Evolutionary conservation across 2,888 invertebrate species (phyloP), one percentile per base, ranked within the genome.

Genomic region (Gerris lacustris): DNA sequence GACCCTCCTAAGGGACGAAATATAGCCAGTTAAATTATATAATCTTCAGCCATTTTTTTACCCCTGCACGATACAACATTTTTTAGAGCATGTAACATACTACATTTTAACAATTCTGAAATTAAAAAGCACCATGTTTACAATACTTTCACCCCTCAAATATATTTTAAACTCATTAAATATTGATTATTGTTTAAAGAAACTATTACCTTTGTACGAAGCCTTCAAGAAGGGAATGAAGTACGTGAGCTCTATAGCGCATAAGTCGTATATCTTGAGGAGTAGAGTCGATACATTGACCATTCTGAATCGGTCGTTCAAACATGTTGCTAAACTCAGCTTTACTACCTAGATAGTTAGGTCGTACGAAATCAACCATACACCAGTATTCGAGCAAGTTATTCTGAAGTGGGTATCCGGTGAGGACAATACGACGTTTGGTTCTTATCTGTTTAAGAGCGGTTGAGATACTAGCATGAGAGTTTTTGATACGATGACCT

Each of bases 271-370:
- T 91, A 79, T 99, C 99, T 76, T 92, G 88, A 0, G 93, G 92
- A 0, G 97, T 98, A 18, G 95, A 96, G 81, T 99, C 98, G 62
- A 94, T 91, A 81, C 97, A 98, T 81, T 97, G 97, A 0, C 98
- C 99, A 80, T 98, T 98, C 81, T 94, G 95, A 76, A 99, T 99
- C 0, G 99, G 99, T 15, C 96, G 84, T 79, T 98, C 98, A 80
- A 99, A 99, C 96, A 97, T 97, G 80, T 97, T 96, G 78, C 92
- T 91, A 80, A 99, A 99, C 81, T 98, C 96, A 0, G 94, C 93
- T 80, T 96, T 94, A 43, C 93, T 93, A 72, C 98, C 99, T 63
- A 99, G 85, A 81, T 95, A 98, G 82, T 96, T 96, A 0, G 99
- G 99, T 43, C 98, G 86, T 0, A 98, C 97, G 81, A 98, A 99